Evolutionary conservation across 1,140 invertebrate species (phyloP).

Genomic region (Megalopta genalis): DNA sequence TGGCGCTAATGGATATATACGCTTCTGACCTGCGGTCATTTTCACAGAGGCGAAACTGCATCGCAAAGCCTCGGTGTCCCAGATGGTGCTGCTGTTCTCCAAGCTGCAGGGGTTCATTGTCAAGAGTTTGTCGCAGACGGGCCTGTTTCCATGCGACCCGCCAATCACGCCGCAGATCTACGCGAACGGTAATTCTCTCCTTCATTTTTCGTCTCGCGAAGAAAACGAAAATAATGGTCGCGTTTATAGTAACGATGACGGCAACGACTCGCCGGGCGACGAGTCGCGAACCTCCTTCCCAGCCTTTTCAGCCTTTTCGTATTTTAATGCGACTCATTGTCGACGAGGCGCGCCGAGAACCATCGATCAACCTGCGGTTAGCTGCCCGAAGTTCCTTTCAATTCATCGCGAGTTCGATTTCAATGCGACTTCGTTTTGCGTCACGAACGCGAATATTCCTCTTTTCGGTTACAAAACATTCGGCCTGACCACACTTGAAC

Average conservation of each 20-base stretch:
- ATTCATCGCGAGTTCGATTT: background rate
- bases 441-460: background rate
- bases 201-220: too few relatives aligned
- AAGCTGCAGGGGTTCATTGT: constrained; percentile 73
- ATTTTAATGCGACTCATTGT: background rate
- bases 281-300: background rate
- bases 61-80: constrained; percentile 69
- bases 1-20: constrained; percentile 29
- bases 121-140: constrained; percentile 67
- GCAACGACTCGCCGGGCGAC: background rate
- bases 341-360: too few relatives aligned
- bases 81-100: constrained; percentile 76
- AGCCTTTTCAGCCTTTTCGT: background rate
- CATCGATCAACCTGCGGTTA: background rate
- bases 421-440: background rate
- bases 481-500: too few relatives aligned
- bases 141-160: constrained; percentile 76
- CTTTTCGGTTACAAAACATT: too few relatives aligned
- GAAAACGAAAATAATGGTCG: background rate
- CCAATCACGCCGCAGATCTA: constrained; percentile 75
- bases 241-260: too few relatives aligned
- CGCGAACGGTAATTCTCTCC: constrained; percentile 70
- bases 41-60: constrained; percentile 71
- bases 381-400: background rate
- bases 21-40: constrained; percentile 51